phyloP scores from a whole-genome alignment of 2,888 invertebrate genomes.

The Strigamia maritima region DNA sequence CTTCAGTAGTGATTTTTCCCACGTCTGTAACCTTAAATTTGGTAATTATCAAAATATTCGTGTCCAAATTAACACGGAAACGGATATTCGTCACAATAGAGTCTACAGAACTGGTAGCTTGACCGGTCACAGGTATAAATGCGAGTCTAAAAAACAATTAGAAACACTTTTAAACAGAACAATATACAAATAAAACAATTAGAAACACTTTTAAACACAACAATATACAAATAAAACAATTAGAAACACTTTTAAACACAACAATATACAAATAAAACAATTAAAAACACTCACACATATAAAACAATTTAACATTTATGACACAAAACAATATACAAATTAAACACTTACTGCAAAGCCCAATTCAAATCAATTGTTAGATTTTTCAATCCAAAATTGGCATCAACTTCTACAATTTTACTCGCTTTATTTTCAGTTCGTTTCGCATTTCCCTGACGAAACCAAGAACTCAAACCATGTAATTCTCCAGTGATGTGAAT shows the following conservation, averaged over 20 bases:
- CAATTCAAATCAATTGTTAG: neutral
- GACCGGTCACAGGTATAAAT: neutral
- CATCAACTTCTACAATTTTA: neutral
- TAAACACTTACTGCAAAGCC: neutral
- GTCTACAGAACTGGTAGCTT: neutral
- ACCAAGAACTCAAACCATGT: neutral
- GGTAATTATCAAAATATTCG: neutral
- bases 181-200: no score
- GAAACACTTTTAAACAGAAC: no score
- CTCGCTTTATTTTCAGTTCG: neutral
- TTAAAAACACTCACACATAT: no score
- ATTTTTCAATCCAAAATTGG: neutral
- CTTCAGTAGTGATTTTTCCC: neutral
- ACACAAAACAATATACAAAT: neutral
- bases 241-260: no score
- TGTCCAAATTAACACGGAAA: neutral
- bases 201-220: no score
- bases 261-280: no score
- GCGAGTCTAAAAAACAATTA: neutral
- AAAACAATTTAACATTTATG: no score
- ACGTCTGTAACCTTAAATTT: neutral
- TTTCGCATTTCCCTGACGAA: neutral
- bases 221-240: no score
- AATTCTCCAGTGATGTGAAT: neutral
- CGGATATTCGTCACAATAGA: neutral